Evolutionary conservation across 2,888 invertebrate species (phyloP), one percentile per base, ranked within the genome.

Genomic region (Eilema caniola): DNA sequence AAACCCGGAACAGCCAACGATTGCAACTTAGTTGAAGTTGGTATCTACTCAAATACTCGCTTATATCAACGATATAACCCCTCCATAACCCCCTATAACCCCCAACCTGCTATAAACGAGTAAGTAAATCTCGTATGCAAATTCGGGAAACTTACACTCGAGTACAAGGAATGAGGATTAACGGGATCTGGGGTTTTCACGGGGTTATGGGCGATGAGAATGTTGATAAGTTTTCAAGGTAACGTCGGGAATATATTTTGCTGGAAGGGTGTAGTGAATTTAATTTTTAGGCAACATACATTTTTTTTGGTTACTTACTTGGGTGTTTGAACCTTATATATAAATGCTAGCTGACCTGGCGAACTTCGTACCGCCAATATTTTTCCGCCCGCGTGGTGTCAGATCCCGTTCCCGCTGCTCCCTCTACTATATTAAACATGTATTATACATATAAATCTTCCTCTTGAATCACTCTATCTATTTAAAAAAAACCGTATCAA

Each of bases 61-160:
- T 86, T 83, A 88, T 86, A 85, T 74, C 73, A 47, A 70, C 70
- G 81, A 81, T 78, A 80, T 74, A 85, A 89, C 88, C 28, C 28
- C 28, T 5, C 84, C 85, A 81, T 80, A 84, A 87, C 85, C 86
- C 84, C 85, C 81, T 80, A 2, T 28, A n/a, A n/a, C 28, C 84
- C 85, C 81, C 80, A 84, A 87, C 85, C 86, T 83, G 82, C 86
- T 87, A 88, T 87, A 85, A 87, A 81, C 85, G 83, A 77, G 83
- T 88, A 88, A 86, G 90, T 88, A 90, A 90, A 90, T 88, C 89
- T 87, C 84, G 82, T 89, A 90, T 91, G 92, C 85, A 91, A 90
- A 92, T 90, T 88, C 82, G 62, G 75, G 76, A 83, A 87, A 85
- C 75, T 81, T 75, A 83, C 69, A 71, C 74, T 77, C 67, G 75